These are phyloP conservation scores for Uloborus plumipes DNA, from an alignment of 2,888 invertebrate species.

Conservation along the genomic window DNA sequence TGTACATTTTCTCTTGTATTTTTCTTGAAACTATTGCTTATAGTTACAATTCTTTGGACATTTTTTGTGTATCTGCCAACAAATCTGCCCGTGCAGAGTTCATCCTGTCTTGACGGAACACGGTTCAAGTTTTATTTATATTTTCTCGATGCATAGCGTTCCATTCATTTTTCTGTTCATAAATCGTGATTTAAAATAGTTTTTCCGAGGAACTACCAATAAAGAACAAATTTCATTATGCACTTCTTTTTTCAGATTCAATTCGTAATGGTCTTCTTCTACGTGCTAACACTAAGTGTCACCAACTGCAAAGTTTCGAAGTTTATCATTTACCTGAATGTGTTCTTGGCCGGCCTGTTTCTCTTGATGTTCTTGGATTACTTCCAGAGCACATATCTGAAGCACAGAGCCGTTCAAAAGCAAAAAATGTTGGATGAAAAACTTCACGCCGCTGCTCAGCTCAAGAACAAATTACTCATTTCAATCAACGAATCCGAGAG, in stretches of 20 bases:
- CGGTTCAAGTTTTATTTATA: too few relatives aligned
- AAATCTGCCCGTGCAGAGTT: too few relatives aligned
- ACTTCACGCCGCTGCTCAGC: not conserved
- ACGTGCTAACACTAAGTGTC: slow-evolving; percentile 37
- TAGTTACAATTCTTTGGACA: too few relatives aligned
- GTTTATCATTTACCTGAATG: slow-evolving; percentile 56
- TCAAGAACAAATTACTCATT: not conserved
- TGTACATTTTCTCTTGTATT: too few relatives aligned
- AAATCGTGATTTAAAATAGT: not conserved
- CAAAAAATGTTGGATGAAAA: slow-evolving; percentile 18
- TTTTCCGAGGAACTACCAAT: not conserved
- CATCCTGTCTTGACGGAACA: too few relatives aligned
- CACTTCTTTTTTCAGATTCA: slow-evolving; percentile 35
- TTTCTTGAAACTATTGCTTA: too few relatives aligned
- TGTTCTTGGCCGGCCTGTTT: slow-evolving; percentile 51
- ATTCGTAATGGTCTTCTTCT: slow-evolving; percentile 60
- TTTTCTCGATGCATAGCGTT: too few relatives aligned
- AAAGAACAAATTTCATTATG: not conserved
- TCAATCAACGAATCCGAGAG: not conserved
- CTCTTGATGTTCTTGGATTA: slow-evolving; percentile 59
- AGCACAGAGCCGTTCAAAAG: slow-evolving; percentile 35
- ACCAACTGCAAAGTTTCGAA: slow-evolving; percentile 57
- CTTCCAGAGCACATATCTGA: slow-evolving; percentile 56
- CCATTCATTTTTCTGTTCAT: not conserved
- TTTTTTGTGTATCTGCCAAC: too few relatives aligned